Evolutionary conservation across 1,140 invertebrate genomes (phyloP), one percentile per base, ranked within the genome.

Genomic region (Aricia agestis): DNA sequence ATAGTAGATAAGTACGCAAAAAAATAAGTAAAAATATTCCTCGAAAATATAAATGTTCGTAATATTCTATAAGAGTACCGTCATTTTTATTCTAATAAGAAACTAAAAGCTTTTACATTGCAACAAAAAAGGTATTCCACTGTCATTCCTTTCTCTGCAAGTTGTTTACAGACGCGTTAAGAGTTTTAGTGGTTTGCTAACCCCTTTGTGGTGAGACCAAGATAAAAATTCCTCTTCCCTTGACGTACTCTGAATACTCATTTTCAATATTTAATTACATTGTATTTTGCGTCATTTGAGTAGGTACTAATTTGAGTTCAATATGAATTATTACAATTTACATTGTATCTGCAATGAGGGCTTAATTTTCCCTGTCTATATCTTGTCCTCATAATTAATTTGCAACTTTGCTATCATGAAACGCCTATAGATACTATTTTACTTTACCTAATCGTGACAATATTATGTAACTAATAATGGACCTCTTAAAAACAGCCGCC

Each of bases 21-120:
- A 52, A 52, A 52, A 52, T 52, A 15, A 52, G 45, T 52, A 13
- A 52, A 52, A 52, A 52, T 52, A 52, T 15, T 13, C 4, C 1
- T 52, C 13, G 45, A 52, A 52, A 52, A 9, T 1, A 52, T 13
- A 52, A 52, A 52, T 52, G 45, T 52, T 15, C 11, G 13, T 52
- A 52, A 52, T 52, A 15, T 52, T 52, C 45, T 52, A 52, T 15
- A 1, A 10, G 9, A 52, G 45, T 52, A 52, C 11, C 45, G 45
- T 15, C 5, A 52, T 52, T 52, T 52, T 52, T 52, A 52, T 52
- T 52, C 45, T 52, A 52, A 52, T 52, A 52, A 15, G 45, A 52
- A 52, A 52, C 45, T 52, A 52, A 52, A 52, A 52, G 45, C 45
- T 52, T 52, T 52, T 52, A 52, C 45, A 52, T 11, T 52, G 45